A percentile compares a stretch with the other conserved stretches of the same genome.
phyloP scores from a whole-genome alignment of 2,888 invertebrate species.

The Tinea pellionella region DNA sequence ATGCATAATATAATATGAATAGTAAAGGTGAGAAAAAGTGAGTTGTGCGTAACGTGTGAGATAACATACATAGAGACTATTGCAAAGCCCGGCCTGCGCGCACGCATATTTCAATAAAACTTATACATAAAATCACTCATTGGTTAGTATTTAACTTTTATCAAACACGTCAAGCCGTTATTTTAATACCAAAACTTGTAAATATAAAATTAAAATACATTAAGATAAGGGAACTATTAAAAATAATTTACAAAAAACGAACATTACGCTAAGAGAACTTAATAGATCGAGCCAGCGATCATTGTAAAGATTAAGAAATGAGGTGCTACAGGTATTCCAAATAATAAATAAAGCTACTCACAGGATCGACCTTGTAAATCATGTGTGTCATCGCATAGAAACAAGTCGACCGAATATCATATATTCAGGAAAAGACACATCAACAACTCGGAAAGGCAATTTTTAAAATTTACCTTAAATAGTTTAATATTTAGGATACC shows the following conservation, averaged over 20 bases:
- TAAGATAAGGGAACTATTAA: slow-evolving; percentile 44
- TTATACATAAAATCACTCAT: slow-evolving; percentile 49
- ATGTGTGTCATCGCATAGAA: slow-evolving; percentile 20
- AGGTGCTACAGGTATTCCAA: slow-evolving; percentile 57
- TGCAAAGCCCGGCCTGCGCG: slow-evolving; percentile 60
- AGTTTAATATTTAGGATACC: slow-evolving; percentile 59
- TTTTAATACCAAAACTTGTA: slow-evolving; percentile 31
- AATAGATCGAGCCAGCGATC: slow-evolving; percentile 64
- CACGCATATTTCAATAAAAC: slow-evolving; percentile 27
- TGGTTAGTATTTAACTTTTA: slow-evolving; percentile 53
- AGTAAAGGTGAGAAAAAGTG: background rate
- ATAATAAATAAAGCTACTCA: slow-evolving; percentile 50
- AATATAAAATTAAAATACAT: slow-evolving; percentile 29
- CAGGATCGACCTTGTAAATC: slow-evolving; percentile 38
- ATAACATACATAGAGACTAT: slow-evolving; percentile 33
- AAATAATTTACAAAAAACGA: slow-evolving; percentile 46
- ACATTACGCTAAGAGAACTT: slow-evolving; percentile 59
- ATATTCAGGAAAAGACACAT: slow-evolving; percentile 62
- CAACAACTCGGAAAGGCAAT: slow-evolving; percentile 62
- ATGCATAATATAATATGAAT: background rate
- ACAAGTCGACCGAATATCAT: slow-evolving; percentile 55
- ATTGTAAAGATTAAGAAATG: slow-evolving; percentile 42
- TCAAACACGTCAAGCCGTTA: slow-evolving; percentile 61
- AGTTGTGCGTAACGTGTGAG: slow-evolving; percentile 25
- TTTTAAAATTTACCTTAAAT: slow-evolving; percentile 64